Evolutionary conservation across 1,140 invertebrate genomes (phyloP).

Genomic region (Drosophila parvula): DNA sequence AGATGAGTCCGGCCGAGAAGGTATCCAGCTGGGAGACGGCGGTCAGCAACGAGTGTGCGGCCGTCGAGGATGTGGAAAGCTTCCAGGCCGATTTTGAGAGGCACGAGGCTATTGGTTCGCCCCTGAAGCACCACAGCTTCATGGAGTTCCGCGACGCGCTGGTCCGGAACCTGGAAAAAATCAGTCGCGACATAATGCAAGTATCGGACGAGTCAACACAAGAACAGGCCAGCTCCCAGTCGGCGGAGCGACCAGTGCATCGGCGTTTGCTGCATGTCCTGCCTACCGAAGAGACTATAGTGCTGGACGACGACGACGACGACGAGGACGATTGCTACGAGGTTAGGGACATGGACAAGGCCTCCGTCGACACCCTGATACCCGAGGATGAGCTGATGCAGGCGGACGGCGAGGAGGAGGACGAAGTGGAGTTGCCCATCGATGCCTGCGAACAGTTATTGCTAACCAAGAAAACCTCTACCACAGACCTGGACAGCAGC

Average conservation of each 20-base stretch:
- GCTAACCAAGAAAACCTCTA: constrained; percentile 56
- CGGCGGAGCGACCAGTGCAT: constrained; percentile 36
- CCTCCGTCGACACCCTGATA: constrained; percentile 51
- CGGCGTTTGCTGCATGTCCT: constrained; percentile 39
- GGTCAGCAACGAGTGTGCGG: constrained; percentile 47
- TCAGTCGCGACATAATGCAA: constrained; percentile 15
- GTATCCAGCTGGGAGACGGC: constrained; percentile 63
- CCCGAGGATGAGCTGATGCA: constrained; percentile 25
- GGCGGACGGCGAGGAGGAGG: not conserved
- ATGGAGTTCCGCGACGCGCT: constrained; percentile 55
- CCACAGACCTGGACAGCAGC: constrained; percentile 39
- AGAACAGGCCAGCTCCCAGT: constrained; percentile 33
- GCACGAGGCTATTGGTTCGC: constrained; percentile 27
- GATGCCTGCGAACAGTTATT: not conserved
- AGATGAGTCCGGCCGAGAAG: constrained; percentile 73
- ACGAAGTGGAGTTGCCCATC: not conserved
- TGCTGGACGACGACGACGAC: constrained; percentile 67
- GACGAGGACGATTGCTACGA: constrained; percentile 69
- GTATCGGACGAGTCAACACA: constrained; percentile 25
- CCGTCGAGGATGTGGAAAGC: constrained; percentile 74
- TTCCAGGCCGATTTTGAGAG: constrained; percentile 65
- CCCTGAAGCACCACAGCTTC: constrained; percentile 42
- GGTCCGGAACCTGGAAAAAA: constrained; percentile 22
- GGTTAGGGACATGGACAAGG: constrained; percentile 41
- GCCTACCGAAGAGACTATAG: constrained; percentile 54